Percentiles rank a stretch among this genome's conserved stretches.
These are phyloP conservation scores for Agelaius tricolor DNA, from an alignment of 2,113 vertebrate genomes.

Conservation along the genomic window DNA sequence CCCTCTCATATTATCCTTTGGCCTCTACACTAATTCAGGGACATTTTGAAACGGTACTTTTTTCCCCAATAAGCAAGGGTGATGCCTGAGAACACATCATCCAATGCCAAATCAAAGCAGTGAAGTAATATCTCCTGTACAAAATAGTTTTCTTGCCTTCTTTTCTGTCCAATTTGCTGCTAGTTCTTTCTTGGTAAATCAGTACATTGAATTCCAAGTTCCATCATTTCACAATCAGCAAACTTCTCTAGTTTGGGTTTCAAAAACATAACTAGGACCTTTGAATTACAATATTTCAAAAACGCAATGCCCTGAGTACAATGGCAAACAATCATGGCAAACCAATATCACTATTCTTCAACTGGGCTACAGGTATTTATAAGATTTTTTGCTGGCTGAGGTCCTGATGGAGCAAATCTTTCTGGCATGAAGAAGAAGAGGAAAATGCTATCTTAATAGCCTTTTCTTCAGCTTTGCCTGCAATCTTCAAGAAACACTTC, in stretches of 20 bases:
- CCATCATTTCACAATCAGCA: not conserved
- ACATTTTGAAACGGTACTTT: constrained; percentile 32
- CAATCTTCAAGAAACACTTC: not conserved
- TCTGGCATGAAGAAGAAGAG: not conserved
- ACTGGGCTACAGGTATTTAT: not conserved
- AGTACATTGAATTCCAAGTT: not conserved
- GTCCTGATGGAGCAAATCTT: not conserved
- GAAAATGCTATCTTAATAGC: not conserved
- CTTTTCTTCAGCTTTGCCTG: not conserved
- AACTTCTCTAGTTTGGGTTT: not conserved
- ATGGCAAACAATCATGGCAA: not conserved
- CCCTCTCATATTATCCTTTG: not conserved
- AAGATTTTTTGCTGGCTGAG: not conserved
- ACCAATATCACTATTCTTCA: not conserved
- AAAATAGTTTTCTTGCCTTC: not conserved
- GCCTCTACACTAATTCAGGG: not conserved
- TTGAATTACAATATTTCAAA: constrained; percentile 13
- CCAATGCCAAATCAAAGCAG: not conserved
- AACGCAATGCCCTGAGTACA: not conserved
- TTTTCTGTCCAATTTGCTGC: not conserved
- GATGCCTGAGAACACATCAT: not conserved
- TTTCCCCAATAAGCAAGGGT: not conserved
- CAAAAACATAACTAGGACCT: constrained; percentile 28
- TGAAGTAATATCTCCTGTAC: not conserved
- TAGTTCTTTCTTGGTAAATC: not conserved